phyloP scores from a whole-genome alignment of 2,888 invertebrate species.

The Drosophila testacea region DNA sequence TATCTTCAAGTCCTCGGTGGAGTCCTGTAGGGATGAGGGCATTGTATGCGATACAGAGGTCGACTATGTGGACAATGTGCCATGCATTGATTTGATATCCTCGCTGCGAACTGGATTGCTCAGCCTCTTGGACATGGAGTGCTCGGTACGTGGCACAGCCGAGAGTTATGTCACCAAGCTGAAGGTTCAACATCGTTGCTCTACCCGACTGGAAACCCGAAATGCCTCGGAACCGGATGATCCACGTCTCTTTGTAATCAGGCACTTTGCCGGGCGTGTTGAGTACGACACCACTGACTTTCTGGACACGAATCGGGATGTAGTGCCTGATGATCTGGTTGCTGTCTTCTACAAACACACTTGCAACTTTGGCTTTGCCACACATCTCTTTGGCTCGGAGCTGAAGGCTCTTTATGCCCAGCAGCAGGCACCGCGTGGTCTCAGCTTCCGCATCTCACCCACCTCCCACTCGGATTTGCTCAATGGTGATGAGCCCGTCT shows the following conservation, averaged over 20 bases:
- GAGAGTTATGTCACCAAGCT: constrained; percentile 93
- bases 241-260: constrained; percentile 93
- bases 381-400: constrained; percentile 97
- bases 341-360: constrained; percentile 96
- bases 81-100: constrained; percentile 97
- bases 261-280: constrained; percentile 95
- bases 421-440: constrained; percentile 91
- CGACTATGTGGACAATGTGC: constrained; percentile 96
- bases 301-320: constrained; percentile 95
- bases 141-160: constrained; percentile 92
- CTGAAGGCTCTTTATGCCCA: constrained; percentile 92
- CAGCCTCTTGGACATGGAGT: constrained; percentile 96
- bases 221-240: constrained; percentile 92
- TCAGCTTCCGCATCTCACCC: constrained; percentile 95
- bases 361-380: constrained; percentile 98
- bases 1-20: constrained; percentile 96
- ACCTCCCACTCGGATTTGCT: constrained; percentile 93
- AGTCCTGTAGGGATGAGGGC: constrained; percentile 97
- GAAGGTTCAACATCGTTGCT: constrained; percentile 92
- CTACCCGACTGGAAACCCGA: constrained; percentile 89
- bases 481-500: constrained; percentile 93
- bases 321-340: constrained; percentile 95
- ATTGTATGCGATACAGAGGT: constrained; percentile 95
- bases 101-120: constrained; percentile 95
- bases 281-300: constrained; percentile 96